Base-by-base conservation (phyloP, 2,113 vertebrate species). In the Morone chrysops region DNA sequence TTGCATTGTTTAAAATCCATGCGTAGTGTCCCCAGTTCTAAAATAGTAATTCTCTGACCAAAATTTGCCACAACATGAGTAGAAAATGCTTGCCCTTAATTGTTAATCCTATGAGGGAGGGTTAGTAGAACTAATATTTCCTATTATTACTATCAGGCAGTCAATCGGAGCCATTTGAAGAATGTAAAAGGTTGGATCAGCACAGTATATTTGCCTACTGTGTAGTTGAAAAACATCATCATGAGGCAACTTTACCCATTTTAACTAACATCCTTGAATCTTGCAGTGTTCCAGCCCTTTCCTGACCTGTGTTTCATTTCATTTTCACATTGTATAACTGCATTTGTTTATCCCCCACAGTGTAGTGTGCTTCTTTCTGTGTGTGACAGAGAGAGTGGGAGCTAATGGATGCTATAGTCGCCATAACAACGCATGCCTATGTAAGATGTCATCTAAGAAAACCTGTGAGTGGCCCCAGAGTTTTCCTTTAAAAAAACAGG, bases 391-490 rank as follows among this genome's bases (percentile, higher is more conserved):
- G 13, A 38, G 17, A 60, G 38, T 7, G 1, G n/a, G 20, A 11
- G 31, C 31, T 48, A 16, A 48, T 70, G 45, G 38, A 2, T 43
- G 25, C 13, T 16, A 50, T 17, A 16, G 70, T 81, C 48, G 2
- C 72, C 85, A 90, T 87, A 70, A 70, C 85, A 83, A 90, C 77
- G 17, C 16, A 17, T 22, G 12, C 1, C 13, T n/a, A 0, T 53
- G 45, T 5, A 8, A 14, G n/a, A 57, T 11, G 8, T 48, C 40
- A 41, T 43, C 2, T 1, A 8, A 8, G 13, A 11, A 43, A 65
- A 20, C 25, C 45, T 25, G 36, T 5, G 1, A 57, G n/a, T 6
- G n/a, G 8, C 38, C 41, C 40, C 4, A 25, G 38, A 20, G 16
- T 7, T 22, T n/a, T 61, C 0, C n/a, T 41, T 36, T 0, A 2